Conservation (phyloP, 2,113 vertebrate genomes). For the Brachirus orientalis region DNA sequence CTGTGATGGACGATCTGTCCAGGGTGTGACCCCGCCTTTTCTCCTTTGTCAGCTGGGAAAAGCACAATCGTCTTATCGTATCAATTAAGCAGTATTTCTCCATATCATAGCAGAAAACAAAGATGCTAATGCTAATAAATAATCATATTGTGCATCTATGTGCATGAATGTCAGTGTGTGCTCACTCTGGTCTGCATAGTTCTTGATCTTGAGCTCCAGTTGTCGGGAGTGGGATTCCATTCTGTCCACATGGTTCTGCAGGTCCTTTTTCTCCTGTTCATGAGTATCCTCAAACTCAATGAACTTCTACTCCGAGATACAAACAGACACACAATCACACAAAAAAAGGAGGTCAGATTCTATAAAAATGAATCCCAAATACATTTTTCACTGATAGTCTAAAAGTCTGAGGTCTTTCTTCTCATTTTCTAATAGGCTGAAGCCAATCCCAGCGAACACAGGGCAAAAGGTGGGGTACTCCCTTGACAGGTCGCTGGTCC, state of each 20-base stretch:
- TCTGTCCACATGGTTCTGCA: constrained; percentile 91
- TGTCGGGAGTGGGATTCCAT: constrained; percentile 93
- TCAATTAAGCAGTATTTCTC: too few species aligned
- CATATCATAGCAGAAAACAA: too few species aligned
- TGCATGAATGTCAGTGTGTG: background rate
- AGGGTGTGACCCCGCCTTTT: too few species aligned
- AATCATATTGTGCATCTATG: background rate
- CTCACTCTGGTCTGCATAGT: constrained; percentile 95
- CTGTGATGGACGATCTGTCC: too few species aligned
- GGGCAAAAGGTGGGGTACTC: too few species aligned
- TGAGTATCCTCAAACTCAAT: constrained; percentile 98
- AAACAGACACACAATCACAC: constrained; percentile 12
- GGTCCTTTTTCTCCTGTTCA: constrained; percentile 97
- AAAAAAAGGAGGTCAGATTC: constrained; percentile 3
- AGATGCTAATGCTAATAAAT: too few species aligned
- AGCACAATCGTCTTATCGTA: too few species aligned
- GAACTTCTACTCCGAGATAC: constrained; percentile 86
- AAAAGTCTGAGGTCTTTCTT: background rate
- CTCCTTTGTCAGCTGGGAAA: too few species aligned
- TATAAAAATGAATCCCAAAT: background rate
- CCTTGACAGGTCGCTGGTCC: too few species aligned
- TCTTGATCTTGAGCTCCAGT: constrained; percentile 95
- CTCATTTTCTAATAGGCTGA: too few species aligned
- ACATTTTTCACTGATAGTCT: background rate
- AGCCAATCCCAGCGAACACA: too few species aligned